These are phyloP conservation scores for Serranus cabrilla DNA, from an alignment of 2,797 vertebrate genomes.

Conservation along the genomic window DNA sequence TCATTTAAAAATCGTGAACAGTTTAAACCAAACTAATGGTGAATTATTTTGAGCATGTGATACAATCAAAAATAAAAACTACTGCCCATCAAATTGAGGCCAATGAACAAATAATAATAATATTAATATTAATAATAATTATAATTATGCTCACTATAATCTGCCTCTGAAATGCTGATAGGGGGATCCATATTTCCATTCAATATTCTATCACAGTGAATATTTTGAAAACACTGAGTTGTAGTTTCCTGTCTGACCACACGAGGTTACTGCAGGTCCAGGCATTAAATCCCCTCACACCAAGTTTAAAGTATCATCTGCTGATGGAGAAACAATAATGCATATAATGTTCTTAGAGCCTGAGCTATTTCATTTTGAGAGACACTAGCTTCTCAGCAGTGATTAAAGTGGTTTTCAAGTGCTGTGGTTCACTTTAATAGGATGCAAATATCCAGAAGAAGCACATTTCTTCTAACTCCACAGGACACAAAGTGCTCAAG, in stretches of 20 bases:
- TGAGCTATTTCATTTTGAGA: not conserved
- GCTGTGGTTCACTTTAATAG: not conserved
- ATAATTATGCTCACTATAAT: too few species aligned
- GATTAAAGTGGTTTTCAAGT: not conserved
- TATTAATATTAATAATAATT: too few species aligned
- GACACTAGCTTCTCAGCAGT: not conserved
- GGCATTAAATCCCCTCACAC: constrained; percentile 10
- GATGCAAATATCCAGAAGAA: not conserved
- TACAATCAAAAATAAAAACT: too few species aligned
- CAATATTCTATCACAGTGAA: not conserved
- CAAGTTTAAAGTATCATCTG: not conserved
- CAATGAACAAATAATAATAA: too few species aligned
- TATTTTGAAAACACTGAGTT: constrained; percentile 22
- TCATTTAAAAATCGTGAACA: not conserved
- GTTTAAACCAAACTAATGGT: not conserved
- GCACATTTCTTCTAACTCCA: not conserved
- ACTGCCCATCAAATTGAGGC: too few species aligned
- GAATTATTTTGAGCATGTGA: not conserved
- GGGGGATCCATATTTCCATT: constrained; percentile 2
- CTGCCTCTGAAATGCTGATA: not conserved
- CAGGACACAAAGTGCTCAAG: constrained; percentile 2
- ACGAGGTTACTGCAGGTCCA: constrained; percentile 69
- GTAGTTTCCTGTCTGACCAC: constrained; percentile 72
- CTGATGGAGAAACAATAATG: constrained; percentile 12
- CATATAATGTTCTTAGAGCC: not conserved